phyloP scores from a whole-genome alignment of 2,888 invertebrate species.

The Eristalis tenax region DNA sequence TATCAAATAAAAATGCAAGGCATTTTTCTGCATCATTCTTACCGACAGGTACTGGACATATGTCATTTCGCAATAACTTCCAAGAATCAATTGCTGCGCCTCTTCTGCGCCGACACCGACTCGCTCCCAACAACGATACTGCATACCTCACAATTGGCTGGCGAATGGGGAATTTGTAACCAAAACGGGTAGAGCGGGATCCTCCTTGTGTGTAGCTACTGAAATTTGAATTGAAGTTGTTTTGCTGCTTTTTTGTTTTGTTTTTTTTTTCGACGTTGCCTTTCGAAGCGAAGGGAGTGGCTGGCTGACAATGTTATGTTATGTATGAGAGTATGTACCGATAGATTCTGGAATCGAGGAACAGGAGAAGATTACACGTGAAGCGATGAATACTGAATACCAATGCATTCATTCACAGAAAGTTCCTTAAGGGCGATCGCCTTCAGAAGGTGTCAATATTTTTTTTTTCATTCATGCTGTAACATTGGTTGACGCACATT shows the following conservation, averaged over 20 bases:
- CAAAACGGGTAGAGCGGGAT: conserved; percentile 48
- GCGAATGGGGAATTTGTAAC: conserved; percentile 52
- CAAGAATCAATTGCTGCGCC: conserved; percentile 19
- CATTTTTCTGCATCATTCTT: conserved; percentile 10
- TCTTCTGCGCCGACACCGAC: conserved; percentile 7
- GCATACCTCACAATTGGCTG: conserved; percentile 35
- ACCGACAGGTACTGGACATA: conserved; percentile 27
- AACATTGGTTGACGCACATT: no score
- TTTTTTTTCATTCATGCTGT: no score
- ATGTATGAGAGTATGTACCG: background rate
- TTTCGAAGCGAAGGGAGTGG: conserved; percentile 1
- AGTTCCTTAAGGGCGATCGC: background rate
- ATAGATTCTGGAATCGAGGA: background rate
- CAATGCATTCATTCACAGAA: background rate
- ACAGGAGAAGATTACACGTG: background rate
- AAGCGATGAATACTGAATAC: background rate
- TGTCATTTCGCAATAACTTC: conserved; percentile 37
- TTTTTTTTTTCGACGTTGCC: conserved; percentile 28
- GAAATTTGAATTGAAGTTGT: conserved; percentile 46
- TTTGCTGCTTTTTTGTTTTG: no score
- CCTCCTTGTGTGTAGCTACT: conserved; percentile 42
- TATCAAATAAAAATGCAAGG: conserved; percentile 1
- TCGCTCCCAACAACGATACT: background rate
- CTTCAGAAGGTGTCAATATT: background rate
- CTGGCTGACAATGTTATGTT: background rate